Percentiles rank a stretch among this genome's conserved stretches.
phyloP scores from a whole-genome alignment of 2,888 invertebrate genomes.

The Teleiodes luculella region DNA sequence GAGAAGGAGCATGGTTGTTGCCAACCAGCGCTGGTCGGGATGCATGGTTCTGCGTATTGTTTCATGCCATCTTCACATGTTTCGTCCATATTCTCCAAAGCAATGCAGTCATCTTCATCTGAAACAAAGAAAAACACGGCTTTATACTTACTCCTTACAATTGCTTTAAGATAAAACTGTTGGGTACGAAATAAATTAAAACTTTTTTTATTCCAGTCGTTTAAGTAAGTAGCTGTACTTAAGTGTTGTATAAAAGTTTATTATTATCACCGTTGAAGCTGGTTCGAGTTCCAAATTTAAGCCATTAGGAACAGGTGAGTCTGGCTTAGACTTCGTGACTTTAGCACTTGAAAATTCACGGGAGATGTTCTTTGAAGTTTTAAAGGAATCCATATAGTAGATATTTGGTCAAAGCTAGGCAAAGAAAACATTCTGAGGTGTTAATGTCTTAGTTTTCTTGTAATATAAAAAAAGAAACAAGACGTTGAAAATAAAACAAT shows the following conservation, averaged over 20 bases:
- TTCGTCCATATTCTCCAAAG: slow-evolving; percentile 47
- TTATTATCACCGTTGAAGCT: not conserved
- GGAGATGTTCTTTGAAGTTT: not conserved
- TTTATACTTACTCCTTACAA: not conserved
- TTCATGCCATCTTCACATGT: slow-evolving; percentile 57
- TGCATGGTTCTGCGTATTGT: slow-evolving; percentile 52
- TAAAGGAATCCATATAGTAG: not conserved
- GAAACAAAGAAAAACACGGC: slow-evolving; percentile 40
- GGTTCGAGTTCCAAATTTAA: not conserved
- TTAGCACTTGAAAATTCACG: not conserved
- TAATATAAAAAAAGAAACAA: too few species aligned
- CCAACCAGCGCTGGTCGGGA: slow-evolving; percentile 57
- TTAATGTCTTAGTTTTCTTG: too few species aligned
- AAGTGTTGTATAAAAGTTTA: not conserved
- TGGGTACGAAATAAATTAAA: not conserved
- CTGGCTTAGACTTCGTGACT: not conserved
- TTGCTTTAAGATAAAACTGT: not conserved
- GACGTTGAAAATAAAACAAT: too few species aligned
- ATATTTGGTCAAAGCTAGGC: not conserved
- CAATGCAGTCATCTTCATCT: slow-evolving; percentile 54
- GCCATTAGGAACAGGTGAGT: slow-evolving; percentile 2
- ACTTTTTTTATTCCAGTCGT: not conserved
- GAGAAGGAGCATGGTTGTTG: slow-evolving; percentile 51
- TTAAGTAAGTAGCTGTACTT: not conserved
- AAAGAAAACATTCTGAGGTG: not conserved